These are phyloP conservation scores for Sipha flava DNA, from an alignment of 1,140 invertebrate genomes.

Conservation along the genomic window DNA sequence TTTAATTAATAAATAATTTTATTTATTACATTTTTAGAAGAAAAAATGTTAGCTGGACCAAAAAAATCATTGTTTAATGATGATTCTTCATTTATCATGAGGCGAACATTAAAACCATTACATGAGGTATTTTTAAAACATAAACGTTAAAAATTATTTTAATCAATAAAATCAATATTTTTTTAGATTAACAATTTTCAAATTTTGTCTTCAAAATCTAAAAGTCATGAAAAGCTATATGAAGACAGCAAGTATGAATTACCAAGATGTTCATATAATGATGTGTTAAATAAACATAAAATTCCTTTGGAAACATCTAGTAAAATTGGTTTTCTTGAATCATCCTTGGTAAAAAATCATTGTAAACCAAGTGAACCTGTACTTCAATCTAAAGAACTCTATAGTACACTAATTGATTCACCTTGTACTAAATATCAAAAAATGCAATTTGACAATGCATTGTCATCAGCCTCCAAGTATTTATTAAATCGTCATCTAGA, in stretches of 20 bases:
- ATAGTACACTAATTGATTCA: conserved; percentile 9
- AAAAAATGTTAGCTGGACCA: background rate
- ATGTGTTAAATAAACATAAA: background rate
- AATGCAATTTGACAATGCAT: conserved; percentile 2
- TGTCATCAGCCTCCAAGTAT: conserved; percentile 14
- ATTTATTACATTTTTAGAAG: background rate
- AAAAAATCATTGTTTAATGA: conserved; percentile 25
- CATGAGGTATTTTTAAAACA: background rate
- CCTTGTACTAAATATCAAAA: conserved; percentile 23
- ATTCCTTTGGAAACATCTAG: conserved; percentile 7
- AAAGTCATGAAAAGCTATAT: conserved; percentile 18
- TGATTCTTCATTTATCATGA: conserved; percentile 8
- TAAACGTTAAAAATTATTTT: too few relatives aligned
- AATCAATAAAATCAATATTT: too few relatives aligned
- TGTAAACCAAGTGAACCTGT: background rate
- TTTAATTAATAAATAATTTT: too few relatives aligned
- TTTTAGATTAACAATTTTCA: conserved; percentile 20
- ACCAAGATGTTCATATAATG: background rate
- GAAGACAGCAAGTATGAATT: background rate
- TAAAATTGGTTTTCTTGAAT: background rate
- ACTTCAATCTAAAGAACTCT: conserved; percentile 13
- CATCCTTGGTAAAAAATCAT: background rate
- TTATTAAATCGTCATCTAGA: conserved; percentile 13
- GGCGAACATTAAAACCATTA: conserved; percentile 1
- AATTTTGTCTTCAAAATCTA: background rate